phyloP scores from a whole-genome alignment of 2,113 vertebrate genomes.

The Glareola pratincola region DNA sequence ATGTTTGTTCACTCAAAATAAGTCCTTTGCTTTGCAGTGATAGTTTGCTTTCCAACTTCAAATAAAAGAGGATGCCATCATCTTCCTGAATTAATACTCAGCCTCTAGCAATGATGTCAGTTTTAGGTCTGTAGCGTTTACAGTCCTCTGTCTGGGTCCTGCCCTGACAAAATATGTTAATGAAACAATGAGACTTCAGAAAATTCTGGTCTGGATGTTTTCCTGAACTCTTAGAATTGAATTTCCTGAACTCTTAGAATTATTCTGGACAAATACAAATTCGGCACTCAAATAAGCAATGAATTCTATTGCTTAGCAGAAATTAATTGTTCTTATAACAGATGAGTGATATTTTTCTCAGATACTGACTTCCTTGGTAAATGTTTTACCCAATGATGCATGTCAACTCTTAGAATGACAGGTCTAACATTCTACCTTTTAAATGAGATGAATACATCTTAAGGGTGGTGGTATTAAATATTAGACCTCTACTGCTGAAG shows the following conservation, averaged over 20 bases:
- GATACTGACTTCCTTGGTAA: neutral
- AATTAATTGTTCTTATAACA: neutral
- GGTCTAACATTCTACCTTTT: neutral
- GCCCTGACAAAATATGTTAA: neutral
- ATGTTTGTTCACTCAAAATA: neutral
- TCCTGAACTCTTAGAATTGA: neutral
- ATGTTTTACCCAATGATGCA: neutral
- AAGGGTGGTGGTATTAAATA: neutral
- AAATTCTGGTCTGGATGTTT: neutral
- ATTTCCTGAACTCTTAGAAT: neutral
- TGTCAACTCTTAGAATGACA: neutral
- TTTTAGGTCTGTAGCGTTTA: neutral
- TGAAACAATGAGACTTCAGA: neutral
- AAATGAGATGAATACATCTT: neutral
- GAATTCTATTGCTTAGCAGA: neutral
- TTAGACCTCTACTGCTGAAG: neutral
- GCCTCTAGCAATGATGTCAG: neutral
- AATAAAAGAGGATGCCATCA: neutral
- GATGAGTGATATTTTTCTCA: neutral
- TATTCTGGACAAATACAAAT: neutral
- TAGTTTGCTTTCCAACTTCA: neutral
- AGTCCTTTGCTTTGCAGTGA: neutral
- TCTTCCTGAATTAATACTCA: neutral
- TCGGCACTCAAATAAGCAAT: neutral
- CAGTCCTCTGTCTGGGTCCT: neutral